Evolutionary conservation across 37 sponge, comb jelly and placozoan species (phyloP).

Genomic region (Hexactinellida sp.): DNA sequence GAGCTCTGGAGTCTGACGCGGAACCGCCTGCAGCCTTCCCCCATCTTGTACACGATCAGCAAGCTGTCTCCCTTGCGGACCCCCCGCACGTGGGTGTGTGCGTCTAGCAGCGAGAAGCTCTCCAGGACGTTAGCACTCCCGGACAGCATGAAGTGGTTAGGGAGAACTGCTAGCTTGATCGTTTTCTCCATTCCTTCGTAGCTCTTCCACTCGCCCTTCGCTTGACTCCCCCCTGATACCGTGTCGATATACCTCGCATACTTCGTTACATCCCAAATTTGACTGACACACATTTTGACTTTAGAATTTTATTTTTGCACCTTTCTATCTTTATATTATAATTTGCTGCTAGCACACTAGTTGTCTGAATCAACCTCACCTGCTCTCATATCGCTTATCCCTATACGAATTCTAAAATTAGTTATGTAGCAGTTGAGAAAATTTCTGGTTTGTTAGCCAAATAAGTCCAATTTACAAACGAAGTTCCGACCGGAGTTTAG

Average conservation of each 20-base stretch:
- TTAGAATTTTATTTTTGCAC: too few species aligned
- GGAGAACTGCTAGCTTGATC: not conserved
- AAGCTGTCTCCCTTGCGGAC: conserved; percentile 65
- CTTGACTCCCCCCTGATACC: not conserved
- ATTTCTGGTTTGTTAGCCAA: too few species aligned
- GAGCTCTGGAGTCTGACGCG: not conserved
- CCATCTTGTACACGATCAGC: conserved; percentile 49
- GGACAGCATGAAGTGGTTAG: not conserved
- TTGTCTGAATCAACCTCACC: too few species aligned
- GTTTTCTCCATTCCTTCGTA: conserved; percentile 11
- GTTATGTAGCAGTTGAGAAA: too few species aligned
- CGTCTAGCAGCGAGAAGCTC: conserved; percentile 68
- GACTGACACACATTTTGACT: not conserved
- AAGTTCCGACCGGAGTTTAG: too few species aligned
- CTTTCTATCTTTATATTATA: too few species aligned
- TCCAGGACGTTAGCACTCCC: conserved; percentile 37
- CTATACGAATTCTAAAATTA: too few species aligned
- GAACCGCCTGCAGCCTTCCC: not conserved
- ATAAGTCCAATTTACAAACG: too few species aligned
- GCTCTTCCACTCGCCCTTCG: conserved; percentile 6
- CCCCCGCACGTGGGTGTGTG: conserved; percentile 53
- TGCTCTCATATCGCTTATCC: too few species aligned
- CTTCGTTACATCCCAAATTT: not conserved
- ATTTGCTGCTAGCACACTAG: too few species aligned
- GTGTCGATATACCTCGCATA: not conserved